Conservation (phyloP, 2,797 vertebrate species). For the Brachymystax lenok region DNA sequence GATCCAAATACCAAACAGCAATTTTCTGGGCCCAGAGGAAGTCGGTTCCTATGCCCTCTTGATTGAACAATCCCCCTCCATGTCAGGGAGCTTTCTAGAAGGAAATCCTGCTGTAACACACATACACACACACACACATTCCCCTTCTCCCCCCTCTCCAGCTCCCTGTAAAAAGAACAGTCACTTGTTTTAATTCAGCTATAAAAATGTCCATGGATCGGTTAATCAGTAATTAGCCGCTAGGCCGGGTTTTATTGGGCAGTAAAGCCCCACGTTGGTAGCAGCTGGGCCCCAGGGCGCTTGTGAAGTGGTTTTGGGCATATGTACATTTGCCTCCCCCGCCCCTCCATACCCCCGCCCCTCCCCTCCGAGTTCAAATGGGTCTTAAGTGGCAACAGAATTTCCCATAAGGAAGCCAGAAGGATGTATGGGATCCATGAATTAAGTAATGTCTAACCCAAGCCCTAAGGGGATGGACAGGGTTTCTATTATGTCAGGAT, state of each 20-base stretch:
- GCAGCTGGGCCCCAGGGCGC: slow-evolving; percentile 39
- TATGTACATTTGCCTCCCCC: slow-evolving; percentile 7
- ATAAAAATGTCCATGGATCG: slow-evolving; percentile 38
- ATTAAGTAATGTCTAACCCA: neutral
- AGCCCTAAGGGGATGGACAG: neutral
- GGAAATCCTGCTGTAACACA: slow-evolving; percentile 6
- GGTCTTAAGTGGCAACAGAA: slow-evolving; percentile 33
- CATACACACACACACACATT: neutral
- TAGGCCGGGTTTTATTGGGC: slow-evolving; percentile 40
- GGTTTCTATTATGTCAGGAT: neutral
- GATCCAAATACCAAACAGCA: neutral
- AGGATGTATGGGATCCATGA: slow-evolving; percentile 33
- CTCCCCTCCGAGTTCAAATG: slow-evolving; percentile 3
- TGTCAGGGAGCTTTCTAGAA: slow-evolving; percentile 21
- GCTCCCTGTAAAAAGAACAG: slow-evolving; percentile 35
- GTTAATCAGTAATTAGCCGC: slow-evolving; percentile 53
- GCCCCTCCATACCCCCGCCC: neutral
- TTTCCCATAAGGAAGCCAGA: slow-evolving; percentile 37
- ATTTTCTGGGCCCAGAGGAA: neutral
- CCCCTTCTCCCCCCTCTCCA: neutral
- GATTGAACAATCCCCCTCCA: slow-evolving; percentile 5
- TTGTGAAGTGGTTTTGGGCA: slow-evolving; percentile 53
- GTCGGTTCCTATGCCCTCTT: neutral
- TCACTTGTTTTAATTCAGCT: slow-evolving; percentile 33
- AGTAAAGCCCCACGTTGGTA: slow-evolving; percentile 41